Evolutionary conservation across 2,113 vertebrate species (phyloP), one percentile per base, ranked within the genome.

Genomic region (Dromas ardeola): DNA sequence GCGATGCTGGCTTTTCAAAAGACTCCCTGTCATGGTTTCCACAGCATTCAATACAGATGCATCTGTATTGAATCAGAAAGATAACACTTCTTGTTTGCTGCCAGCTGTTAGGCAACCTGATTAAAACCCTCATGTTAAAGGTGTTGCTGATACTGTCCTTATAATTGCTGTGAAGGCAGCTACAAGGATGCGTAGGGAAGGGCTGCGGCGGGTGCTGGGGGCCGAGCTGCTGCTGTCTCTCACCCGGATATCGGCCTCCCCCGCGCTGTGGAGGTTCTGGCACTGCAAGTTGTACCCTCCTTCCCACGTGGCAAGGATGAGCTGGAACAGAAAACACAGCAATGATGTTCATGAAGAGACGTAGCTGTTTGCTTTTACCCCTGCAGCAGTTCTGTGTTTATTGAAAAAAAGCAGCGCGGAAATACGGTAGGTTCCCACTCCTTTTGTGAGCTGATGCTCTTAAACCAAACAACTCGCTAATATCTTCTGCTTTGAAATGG

Each of bases 201-300:
- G 43, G 15, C 12, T 36, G 23, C 47, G 10, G 11, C 1, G 7
- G 21, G 3, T 50, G 36, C 50, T 42, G 45, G 43, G 69, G 27
- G 19, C 86, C 25, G 62, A 71, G 43, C 40, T 55, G 65, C 50
- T 70, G 49, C 53, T 52, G 32, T 7, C 15, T 67, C 98, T 99
- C 93, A 99, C 99, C 98, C 99, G 98, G 47, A 98, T 78, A 25
- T 99, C 99, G 0, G 98, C 98, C 30, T 98, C 98, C 55, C 99
- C 99, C 5, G 98, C 98, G 3, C 98, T 98, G 97, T 97, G 83
- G 19, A 99, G 98, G 62, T 98, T 98, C 96, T 99, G 99, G 97
- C 99, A 99, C 91, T 99, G 99, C 82, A 99, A 79, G 76, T 98
- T 98, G 98, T 99, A 99, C 50, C 98, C 96, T 66, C 98, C 99